Base-by-base conservation (phyloP, 2,113 vertebrate genomes). In the Platichthys flesus region DNA sequence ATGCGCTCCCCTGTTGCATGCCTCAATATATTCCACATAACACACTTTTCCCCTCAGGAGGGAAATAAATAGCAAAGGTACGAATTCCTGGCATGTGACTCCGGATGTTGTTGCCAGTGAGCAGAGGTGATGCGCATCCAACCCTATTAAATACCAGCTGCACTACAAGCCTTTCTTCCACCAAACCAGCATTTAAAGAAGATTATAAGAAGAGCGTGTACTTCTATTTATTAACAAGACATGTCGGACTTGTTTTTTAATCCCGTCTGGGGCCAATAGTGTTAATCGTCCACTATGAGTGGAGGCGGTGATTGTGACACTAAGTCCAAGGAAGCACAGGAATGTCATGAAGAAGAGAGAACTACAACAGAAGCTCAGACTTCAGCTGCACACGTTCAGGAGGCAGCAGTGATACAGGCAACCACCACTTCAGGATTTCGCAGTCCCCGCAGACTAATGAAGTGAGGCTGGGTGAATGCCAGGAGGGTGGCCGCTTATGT, bases 61-160 rank as follows among this genome's bases (percentile, higher is more conserved):
- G 94, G 93, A 96, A 97, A 95, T 93, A 93, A 95, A 95, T 91
- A 94, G 91, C 93, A 91, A 96, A 96, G 95, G 95, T 96, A 24
- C 95, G 93, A 91, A 97, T 97, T 96, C 95, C 95, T 94, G 95
- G 95, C 95, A 90, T 93, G 90, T 95, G 94, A 95, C 93, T 96
- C 96, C 93, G 92, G 94, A 92, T 93, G 94, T 89, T 95, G 94
- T 87, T 95, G 95, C 95, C 95, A 94, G 92, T 55, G 26, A 89
- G 84, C 78, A 31, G 86, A 16, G 86, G 88, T 76, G 93, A 93
- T 93, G 90, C 82, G 80, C 90, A 92, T 93, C 95, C 94, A 94
- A 92, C 89, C 88, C 72, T 71, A 56, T 81, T 78, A 77, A 82
- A 76, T 78, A 63, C 74, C 18, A 78, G 73, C 71, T 78, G 82